Evolutionary conservation across 1,140 invertebrate species (phyloP), one percentile per base, ranked within the genome.

Genomic region (Danaus melanippus): DNA sequence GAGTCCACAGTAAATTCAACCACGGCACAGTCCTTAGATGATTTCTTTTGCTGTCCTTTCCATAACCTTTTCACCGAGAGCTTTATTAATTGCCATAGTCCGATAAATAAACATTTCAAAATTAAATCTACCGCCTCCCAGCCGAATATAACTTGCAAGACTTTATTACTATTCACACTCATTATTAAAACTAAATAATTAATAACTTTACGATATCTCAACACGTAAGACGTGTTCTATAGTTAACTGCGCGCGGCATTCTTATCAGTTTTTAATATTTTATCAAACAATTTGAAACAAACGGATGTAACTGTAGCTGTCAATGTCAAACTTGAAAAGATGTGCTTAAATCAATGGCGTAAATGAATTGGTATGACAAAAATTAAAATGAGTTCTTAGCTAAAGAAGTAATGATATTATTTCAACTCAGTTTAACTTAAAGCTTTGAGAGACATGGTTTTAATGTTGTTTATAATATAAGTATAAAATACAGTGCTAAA

Each of bases 1-100:
- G 81, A 76, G 53, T 84, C 84, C 2, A 80, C 73, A 9, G 79
- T 76, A 9, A 83, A 58, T 69, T 84, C 79, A 2, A 82, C 71
- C 10, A 79, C 61, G 7, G 74, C 54, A 45, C n/a, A 55, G 44
- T 70, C 63, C 32, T 74, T 74, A 0, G 62, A 51, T 17, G 59
- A 55, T 71, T 84, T 83, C 67, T 74, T 76, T 2, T 73, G 58
- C 32, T 76, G 71, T 51, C 79, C 79, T 71, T 79, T 84, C 81
- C 84, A 84, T 64, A 86, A 69, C 60, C 74, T 75, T 62, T 72
- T 69, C 10, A 77, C 66, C 12, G 66, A 55, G 9, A 86, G 71
- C 40, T 75, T 64, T n/a, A 81, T 51, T 12, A 84, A 58, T 53
- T 86, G 79, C 79, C 81, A 84, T 7, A 79, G 46, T 7, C 84